Evolutionary conservation across 2,888 invertebrate species (phyloP).

Genomic region (Acrocera orbiculus): DNA sequence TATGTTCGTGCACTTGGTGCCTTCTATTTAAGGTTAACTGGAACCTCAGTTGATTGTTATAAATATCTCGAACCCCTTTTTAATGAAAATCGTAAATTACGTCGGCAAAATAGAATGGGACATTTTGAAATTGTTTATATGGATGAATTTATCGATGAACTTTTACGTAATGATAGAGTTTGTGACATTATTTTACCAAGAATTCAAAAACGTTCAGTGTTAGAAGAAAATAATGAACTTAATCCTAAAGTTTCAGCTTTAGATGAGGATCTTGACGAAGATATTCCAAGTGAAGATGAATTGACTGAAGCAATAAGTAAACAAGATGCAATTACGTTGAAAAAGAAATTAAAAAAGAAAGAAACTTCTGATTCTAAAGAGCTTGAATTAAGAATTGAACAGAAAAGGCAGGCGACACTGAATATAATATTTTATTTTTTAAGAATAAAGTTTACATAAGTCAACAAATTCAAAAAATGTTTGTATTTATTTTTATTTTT

Average conservation of each 20-base stretch:
- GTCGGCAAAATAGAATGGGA: constrained; percentile 74
- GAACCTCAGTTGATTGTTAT: constrained; percentile 87
- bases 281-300: constrained; percentile 53
- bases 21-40: constrained; percentile 87
- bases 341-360: too few species aligned
- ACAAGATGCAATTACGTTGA: too few species aligned
- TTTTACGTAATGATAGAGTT: constrained; percentile 79
- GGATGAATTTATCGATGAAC: constrained; percentile 94
- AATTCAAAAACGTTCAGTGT: constrained; percentile 72
- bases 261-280: constrained; percentile 80
- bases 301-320: too few species aligned
- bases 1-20: constrained; percentile 95
- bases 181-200: constrained; percentile 94
- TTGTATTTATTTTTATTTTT: too few species aligned
- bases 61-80: constrained; percentile 96
- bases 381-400: too few species aligned
- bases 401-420: too few species aligned
- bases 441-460: too few species aligned
- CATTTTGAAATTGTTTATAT: constrained; percentile 82
- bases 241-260: constrained; percentile 80
- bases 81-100: constrained; percentile 89
- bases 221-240: constrained; percentile 90
- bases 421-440: too few species aligned
- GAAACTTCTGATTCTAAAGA: too few species aligned
- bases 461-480: too few species aligned